phyloP scores from a whole-genome alignment of 2,888 invertebrate genomes.

The Drosophila neotestacea region DNA sequence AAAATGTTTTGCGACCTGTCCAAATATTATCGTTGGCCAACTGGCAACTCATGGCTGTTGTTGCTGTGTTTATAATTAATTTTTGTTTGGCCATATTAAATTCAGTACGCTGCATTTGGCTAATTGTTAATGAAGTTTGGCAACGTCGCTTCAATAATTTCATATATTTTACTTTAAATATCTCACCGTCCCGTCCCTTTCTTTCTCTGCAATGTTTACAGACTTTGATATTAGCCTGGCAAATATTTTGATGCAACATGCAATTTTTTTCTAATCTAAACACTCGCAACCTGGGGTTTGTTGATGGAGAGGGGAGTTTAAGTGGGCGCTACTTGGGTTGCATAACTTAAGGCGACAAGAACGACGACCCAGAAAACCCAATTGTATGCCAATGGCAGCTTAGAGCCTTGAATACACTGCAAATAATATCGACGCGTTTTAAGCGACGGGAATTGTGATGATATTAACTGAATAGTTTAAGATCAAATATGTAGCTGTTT shows the following conservation, averaged over 20 bases:
- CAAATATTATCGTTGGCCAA: slow-evolving; percentile 43
- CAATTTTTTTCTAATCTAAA: slow-evolving; percentile 78
- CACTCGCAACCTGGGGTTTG: slow-evolving; percentile 47
- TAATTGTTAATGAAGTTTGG: slow-evolving; percentile 54
- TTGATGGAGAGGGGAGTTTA: not conserved
- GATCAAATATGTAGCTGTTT: no score
- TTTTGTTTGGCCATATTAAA: slow-evolving; percentile 53
- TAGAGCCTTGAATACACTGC: slow-evolving; percentile 44
- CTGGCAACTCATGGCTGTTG: slow-evolving; percentile 1
- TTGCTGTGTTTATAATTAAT: slow-evolving; percentile 68
- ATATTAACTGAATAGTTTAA: no score
- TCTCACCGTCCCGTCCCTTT: not conserved
- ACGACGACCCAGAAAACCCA: slow-evolving; percentile 57
- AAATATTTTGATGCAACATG: slow-evolving; percentile 80
- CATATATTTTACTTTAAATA: slow-evolving; percentile 1
- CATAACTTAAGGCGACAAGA: slow-evolving; percentile 72
- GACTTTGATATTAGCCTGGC: slow-evolving; percentile 45
- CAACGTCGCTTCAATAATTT: slow-evolving; percentile 38
- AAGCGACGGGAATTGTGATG: not conserved
- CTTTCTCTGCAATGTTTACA: not conserved
- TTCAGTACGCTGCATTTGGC: slow-evolving; percentile 55
- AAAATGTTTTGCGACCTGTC: slow-evolving; percentile 33
- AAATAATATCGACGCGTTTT: slow-evolving; percentile 26
- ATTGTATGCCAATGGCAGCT: slow-evolving; percentile 73
- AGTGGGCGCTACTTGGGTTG: slow-evolving; percentile 55